Evolutionary conservation across 2,113 vertebrate species (phyloP).

Genomic region (Plotosus lineatus): DNA sequence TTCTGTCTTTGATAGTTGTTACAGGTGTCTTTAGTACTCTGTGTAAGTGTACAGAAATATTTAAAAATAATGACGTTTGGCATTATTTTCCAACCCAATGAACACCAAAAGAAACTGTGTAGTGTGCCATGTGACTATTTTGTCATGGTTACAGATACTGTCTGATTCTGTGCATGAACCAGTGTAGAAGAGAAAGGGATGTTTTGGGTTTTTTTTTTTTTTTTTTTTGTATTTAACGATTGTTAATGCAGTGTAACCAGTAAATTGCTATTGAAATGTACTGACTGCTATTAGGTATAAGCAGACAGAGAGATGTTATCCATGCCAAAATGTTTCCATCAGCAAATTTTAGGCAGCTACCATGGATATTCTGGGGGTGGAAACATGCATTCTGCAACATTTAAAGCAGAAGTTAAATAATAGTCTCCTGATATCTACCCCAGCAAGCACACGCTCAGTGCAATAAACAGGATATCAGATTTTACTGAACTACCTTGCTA

Average conservation of each 20-base stretch:
- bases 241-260: background rate
- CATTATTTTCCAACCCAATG: background rate
- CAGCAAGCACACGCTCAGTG: background rate
- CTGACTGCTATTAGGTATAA: no score
- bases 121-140: background rate
- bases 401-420: conserved; percentile 6
- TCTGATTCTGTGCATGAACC: no score
- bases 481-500: background rate
- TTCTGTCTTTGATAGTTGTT: background rate
- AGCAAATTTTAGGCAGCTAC: background rate
- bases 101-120: background rate
- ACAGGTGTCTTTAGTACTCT: background rate
- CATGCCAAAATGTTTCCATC: conserved; percentile 2
- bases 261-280: conserved; percentile 14
- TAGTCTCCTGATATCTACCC: background rate
- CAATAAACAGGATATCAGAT: conserved; percentile 4
- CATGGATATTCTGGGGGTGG: conserved; percentile 9
- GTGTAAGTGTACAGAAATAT: background rate
- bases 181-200: background rate
- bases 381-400: background rate
- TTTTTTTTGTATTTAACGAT: background rate
- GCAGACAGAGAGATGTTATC: background rate
- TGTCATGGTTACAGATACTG: background rate
- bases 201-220: no score
- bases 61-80: background rate